These are phyloP conservation scores for Ferrisia virgata DNA, from an alignment of 2,888 invertebrate genomes.

Conservation along the genomic window DNA sequence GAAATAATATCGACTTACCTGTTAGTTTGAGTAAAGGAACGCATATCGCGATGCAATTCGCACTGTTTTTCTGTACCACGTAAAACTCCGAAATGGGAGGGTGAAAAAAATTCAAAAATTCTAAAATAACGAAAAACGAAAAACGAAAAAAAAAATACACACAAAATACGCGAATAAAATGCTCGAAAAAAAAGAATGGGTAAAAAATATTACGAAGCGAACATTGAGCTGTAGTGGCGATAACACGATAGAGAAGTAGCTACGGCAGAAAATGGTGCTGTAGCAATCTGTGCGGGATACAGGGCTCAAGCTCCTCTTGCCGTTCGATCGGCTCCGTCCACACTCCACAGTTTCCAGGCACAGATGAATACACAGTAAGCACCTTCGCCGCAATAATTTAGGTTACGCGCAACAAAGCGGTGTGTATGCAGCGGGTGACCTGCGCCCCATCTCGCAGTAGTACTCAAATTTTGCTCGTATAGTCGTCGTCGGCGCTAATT, in stretches of 20 bases:
- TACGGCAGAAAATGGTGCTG: slow-evolving; percentile 34
- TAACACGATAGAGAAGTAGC: slow-evolving; percentile 24
- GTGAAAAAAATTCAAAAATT: neutral
- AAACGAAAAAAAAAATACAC: too few species aligned
- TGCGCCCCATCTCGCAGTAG: slow-evolving; percentile 27
- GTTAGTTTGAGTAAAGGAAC: neutral
- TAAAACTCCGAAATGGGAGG: too few species aligned
- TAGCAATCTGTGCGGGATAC: slow-evolving; percentile 38
- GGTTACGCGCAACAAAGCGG: slow-evolving; percentile 39
- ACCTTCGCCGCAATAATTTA: slow-evolving; percentile 39
- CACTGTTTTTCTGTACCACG: neutral
- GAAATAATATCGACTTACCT: neutral
- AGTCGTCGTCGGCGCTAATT: neutral
- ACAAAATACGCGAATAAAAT: too few species aligned
- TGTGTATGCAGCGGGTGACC: slow-evolving; percentile 33
- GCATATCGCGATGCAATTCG: neutral
- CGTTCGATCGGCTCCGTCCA: slow-evolving; percentile 39
- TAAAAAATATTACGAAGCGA: slow-evolving; percentile 14
- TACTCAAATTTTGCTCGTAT: slow-evolving; percentile 1
- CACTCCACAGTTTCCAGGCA: slow-evolving; percentile 39
- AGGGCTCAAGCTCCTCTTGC: slow-evolving; percentile 39
- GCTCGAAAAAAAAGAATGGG: neutral
- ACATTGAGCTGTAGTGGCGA: slow-evolving; percentile 18
- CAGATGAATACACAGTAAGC: slow-evolving; percentile 37
- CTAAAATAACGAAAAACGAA: neutral